Conservation (phyloP, 2,888 invertebrate species). For the Lithodes maja region DNA sequence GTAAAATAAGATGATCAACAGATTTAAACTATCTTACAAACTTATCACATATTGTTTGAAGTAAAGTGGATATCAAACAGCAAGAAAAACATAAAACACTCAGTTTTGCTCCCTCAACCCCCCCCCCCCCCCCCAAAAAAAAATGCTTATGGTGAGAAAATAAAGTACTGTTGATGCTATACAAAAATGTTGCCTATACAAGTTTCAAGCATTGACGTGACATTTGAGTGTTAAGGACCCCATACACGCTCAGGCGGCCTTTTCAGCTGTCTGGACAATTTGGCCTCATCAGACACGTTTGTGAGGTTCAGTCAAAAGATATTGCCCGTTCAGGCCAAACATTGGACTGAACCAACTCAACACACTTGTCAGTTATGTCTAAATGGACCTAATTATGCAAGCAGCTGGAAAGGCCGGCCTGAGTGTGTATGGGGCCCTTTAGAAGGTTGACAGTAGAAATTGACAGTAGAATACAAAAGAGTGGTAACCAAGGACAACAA, state of each 20-base stretch:
- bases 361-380: too few relatives aligned
- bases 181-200: neutral
- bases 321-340: too few relatives aligned
- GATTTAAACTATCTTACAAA: slow-evolving; percentile 15
- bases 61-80: neutral
- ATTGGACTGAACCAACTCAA: too few relatives aligned
- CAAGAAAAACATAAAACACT: slow-evolving; percentile 15
- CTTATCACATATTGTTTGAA: slow-evolving; percentile 30
- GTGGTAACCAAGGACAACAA: slow-evolving; percentile 31
- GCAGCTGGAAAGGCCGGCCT: neutral
- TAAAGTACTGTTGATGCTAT: neutral
- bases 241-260: too few relatives aligned
- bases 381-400: neutral
- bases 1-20: slow-evolving; percentile 8
- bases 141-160: neutral
- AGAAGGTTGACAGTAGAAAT: slow-evolving; percentile 14
- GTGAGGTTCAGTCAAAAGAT: too few relatives aligned
- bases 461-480: slow-evolving; percentile 36
- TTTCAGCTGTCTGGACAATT: too few relatives aligned
- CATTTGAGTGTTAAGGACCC: too few relatives aligned
- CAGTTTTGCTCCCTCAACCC: neutral
- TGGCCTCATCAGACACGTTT: too few relatives aligned
- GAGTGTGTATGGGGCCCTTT: neutral
- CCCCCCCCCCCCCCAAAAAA: too few relatives aligned
- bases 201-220: too few relatives aligned